Percentiles rank a stretch among this genome's conserved stretches.
Evolutionary conservation across 1,140 invertebrate species (phyloP).

Genomic region (Tribolium madens): DNA sequence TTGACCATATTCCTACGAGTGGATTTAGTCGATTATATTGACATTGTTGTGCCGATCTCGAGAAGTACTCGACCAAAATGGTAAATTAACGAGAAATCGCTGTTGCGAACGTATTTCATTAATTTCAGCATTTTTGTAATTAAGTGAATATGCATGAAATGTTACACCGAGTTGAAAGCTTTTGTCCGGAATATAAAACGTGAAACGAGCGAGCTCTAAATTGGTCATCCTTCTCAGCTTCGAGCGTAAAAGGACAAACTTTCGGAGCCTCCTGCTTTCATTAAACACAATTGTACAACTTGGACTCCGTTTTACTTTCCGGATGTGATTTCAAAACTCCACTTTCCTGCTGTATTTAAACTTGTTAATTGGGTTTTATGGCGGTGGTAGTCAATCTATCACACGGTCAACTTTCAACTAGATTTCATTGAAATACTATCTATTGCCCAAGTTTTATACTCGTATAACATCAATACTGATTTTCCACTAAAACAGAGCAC

Average conservation of each 20-base stretch:
- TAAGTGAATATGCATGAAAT: slow-evolving; percentile 25
- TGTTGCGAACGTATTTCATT: not conserved
- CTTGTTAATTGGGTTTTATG: slow-evolving; percentile 22
- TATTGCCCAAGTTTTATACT: too few species aligned
- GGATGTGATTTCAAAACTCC: not conserved
- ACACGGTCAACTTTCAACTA: too few species aligned
- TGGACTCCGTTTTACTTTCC: slow-evolving; percentile 6
- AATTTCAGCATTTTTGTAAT: slow-evolving; percentile 19
- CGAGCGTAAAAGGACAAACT: slow-evolving; percentile 2
- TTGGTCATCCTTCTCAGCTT: slow-evolving; percentile 16
- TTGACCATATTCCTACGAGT: too few species aligned
- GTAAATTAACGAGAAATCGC: not conserved
- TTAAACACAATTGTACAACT: slow-evolving; percentile 14
- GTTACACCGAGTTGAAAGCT: slow-evolving; percentile 18
- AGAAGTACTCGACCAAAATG: not conserved
- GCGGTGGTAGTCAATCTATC: not conserved
- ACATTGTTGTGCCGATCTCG: not conserved
- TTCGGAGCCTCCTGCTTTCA: slow-evolving; percentile 8
- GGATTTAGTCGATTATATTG: not conserved
- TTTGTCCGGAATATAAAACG: slow-evolving; percentile 21
- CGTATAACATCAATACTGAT: too few species aligned
- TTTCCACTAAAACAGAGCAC: too few species aligned
- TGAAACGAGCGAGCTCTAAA: not conserved
- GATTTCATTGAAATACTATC: too few species aligned
- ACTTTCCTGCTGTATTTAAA: not conserved